Conservation (phyloP, 2,113 vertebrate species). For the western clawed frog (Xenopus tropicalis) region DNA sequence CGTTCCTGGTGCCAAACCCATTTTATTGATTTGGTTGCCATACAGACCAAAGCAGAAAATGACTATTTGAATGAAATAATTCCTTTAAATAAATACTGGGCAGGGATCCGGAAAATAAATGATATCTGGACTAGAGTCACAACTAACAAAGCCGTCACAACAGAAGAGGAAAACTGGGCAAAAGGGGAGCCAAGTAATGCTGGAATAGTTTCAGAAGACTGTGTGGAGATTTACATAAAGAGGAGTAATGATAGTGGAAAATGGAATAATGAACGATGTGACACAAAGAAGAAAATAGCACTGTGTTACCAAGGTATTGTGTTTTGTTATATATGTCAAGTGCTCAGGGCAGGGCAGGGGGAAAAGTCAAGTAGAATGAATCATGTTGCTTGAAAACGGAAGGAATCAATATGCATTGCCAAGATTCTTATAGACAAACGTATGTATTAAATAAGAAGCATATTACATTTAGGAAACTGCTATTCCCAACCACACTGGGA, state of each 20-base stretch:
- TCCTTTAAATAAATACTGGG: constrained; percentile 74
- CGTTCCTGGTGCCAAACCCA: constrained; percentile 66
- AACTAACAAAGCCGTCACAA: constrained; percentile 71
- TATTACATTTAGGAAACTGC: too few relatives aligned
- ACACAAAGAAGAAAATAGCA: constrained; percentile 63
- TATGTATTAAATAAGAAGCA: too few relatives aligned
- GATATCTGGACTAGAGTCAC: constrained; percentile 86
- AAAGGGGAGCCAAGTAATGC: constrained; percentile 76
- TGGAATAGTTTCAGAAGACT: constrained; percentile 68
- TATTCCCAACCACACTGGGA: too few relatives aligned
- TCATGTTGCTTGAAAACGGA: too few relatives aligned
- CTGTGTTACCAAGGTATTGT: constrained; percentile 79
- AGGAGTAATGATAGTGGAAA: constrained; percentile 53
- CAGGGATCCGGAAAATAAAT: constrained; percentile 78
- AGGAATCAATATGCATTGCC: too few relatives aligned
- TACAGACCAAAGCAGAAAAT: constrained; percentile 85
- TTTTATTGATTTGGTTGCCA: constrained; percentile 87
- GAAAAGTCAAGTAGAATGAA: too few relatives aligned
- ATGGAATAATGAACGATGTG: constrained; percentile 87
- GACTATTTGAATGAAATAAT: constrained; percentile 67
- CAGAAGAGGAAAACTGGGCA: constrained; percentile 84
- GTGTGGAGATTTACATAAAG: constrained; percentile 94
- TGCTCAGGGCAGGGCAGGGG: too few relatives aligned
- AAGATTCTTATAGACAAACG: too few relatives aligned
- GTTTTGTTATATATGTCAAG: too few relatives aligned